Evolutionary conservation across 2,797 vertebrate genomes (phyloP).

Genomic region (Lagocephalus sceleratus): DNA sequence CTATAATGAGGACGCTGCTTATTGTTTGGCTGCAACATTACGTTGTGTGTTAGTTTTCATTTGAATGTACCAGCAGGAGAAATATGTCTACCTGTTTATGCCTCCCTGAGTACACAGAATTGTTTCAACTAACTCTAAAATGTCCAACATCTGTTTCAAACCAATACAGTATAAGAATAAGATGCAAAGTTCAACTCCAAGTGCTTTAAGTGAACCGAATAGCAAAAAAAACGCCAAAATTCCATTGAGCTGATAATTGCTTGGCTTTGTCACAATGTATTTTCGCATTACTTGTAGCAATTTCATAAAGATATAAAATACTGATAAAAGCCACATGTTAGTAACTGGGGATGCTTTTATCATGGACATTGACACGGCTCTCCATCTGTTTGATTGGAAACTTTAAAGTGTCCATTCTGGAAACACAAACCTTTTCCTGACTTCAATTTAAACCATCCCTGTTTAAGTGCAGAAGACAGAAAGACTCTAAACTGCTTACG

Average conservation of each 20-base stretch:
- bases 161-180: no score
- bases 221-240: neutral
- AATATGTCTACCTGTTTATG: no score
- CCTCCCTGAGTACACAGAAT: no score
- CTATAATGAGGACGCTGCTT: constrained; percentile 10
- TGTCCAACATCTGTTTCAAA: no score
- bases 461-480: constrained; percentile 43
- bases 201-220: no score
- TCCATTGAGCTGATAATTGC: neutral
- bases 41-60: no score
- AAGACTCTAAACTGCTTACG: constrained; percentile 61
- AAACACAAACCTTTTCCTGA: constrained; percentile 49
- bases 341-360: constrained; percentile 1
- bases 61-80: no score
- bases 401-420: constrained; percentile 57
- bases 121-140: no score
- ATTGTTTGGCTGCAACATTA: neutral
- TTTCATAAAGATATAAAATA: neutral
- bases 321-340: neutral
- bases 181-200: no score
- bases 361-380: constrained; percentile 6
- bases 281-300: neutral
- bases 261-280: neutral
- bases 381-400: constrained; percentile 23
- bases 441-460: constrained; percentile 52